A percentile compares a stretch with the other conserved stretches of the same genome.
Conservation (phyloP, 2,888 invertebrate genomes). For the Callosobruchus maculatus region DNA sequence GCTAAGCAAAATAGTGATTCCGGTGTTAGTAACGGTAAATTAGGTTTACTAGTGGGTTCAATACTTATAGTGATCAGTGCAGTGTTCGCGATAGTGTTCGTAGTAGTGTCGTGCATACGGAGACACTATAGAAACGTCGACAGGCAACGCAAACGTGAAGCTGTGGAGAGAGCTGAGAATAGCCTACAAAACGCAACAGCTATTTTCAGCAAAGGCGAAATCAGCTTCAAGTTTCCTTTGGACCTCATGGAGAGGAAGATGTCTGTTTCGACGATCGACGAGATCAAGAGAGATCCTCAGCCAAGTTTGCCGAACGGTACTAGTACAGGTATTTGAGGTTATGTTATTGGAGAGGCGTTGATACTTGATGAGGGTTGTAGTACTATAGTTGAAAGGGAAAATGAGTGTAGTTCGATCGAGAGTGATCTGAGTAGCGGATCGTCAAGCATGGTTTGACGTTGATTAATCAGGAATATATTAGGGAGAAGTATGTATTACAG, state of each 20-base stretch:
- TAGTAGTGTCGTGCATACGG: constrained; percentile 63
- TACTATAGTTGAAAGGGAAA: background rate
- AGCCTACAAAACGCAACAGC: constrained; percentile 46
- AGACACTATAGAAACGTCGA: constrained; percentile 62
- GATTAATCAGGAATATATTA: too few species aligned
- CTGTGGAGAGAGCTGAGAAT: constrained; percentile 28
- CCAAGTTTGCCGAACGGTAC: constrained; percentile 42
- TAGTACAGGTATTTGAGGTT: constrained; percentile 35
- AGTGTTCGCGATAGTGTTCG: constrained; percentile 49
- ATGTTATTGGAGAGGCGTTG: background rate
- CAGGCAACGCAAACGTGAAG: constrained; percentile 37
- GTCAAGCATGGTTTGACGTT: background rate
- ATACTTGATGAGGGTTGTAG: background rate
- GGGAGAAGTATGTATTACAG: background rate
- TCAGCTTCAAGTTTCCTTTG: constrained; percentile 59
- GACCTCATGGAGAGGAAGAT: constrained; percentile 47
- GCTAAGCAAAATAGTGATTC: constrained; percentile 49
- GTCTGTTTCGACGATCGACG: constrained; percentile 48
- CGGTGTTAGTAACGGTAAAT: constrained; percentile 43
- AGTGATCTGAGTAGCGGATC: background rate
- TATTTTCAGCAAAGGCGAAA: constrained; percentile 51
- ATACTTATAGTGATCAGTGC: constrained; percentile 50
- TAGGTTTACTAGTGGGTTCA: constrained; percentile 54
- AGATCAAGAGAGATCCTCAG: constrained; percentile 45
- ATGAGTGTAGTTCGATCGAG: background rate